Conservation (phyloP, 2,113 vertebrate genomes). For the Cochlearius cochlearius region DNA sequence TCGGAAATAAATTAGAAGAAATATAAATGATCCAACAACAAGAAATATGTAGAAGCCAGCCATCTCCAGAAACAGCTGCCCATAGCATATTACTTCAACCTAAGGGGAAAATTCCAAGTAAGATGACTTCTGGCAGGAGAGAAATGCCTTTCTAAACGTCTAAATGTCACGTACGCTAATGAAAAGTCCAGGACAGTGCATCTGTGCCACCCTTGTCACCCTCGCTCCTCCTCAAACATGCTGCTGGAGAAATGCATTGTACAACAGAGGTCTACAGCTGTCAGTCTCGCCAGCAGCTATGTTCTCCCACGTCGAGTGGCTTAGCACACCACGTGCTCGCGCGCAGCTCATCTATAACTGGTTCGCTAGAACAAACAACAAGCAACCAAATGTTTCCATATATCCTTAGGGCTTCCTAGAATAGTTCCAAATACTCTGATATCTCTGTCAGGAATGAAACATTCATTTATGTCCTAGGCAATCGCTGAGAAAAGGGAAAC, state of each 20-base stretch:
- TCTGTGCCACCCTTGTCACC: neutral
- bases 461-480: neutral
- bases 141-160: neutral
- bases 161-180: neutral
- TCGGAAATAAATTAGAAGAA: slow-evolving; percentile 4
- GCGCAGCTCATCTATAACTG: neutral
- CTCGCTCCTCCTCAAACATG: neutral
- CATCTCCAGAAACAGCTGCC: neutral
- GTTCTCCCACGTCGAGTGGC: neutral
- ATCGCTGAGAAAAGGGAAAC: neutral
- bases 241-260: neutral
- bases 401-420: slow-evolving; percentile 17
- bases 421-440: neutral
- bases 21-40: neutral
- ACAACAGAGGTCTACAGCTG: neutral
- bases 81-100: neutral
- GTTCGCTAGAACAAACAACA: neutral
- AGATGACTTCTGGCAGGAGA: neutral
- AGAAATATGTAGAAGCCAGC: neutral
- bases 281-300: neutral
- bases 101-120: neutral
- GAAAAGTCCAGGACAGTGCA: neutral
- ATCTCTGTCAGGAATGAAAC: neutral
- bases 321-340: neutral
- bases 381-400: neutral